Conservation (phyloP, 2,113 vertebrate genomes). For the Nerophis lumbriciformis region DNA sequence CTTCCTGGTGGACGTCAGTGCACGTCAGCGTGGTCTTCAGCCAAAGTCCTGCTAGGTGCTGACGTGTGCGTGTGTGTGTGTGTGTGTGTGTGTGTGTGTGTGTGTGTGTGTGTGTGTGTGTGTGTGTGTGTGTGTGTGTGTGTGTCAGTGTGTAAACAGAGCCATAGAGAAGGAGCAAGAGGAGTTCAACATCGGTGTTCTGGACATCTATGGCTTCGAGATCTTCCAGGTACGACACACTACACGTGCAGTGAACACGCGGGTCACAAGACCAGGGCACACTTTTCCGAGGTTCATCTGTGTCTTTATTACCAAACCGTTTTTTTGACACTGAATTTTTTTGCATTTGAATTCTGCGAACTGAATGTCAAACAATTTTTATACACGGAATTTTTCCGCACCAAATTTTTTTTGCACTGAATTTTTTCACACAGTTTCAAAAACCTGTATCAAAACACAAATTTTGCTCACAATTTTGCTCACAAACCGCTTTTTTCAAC, state of each 20-base stretch:
- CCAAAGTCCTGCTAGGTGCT: background rate
- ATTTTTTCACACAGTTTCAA: too few relatives aligned
- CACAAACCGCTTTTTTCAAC: too few relatives aligned
- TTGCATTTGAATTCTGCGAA: too few relatives aligned
- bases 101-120: background rate
- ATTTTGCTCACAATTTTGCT: too few relatives aligned
- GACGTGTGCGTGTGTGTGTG: background rate
- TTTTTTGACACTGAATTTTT: too few relatives aligned
- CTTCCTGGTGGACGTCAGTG: slow-evolving; percentile 76
- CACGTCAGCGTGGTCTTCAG: background rate
- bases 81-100: background rate
- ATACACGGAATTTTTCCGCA: too few relatives aligned
- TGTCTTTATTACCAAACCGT: too few relatives aligned
- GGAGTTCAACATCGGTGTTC: slow-evolving; percentile 76
- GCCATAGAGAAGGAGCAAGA: slow-evolving; percentile 78
- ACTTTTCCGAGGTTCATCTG: background rate
- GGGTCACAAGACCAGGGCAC: background rate
- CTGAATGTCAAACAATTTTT: too few relatives aligned
- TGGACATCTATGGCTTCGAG: slow-evolving; percentile 82
- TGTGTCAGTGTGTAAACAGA: slow-evolving; percentile 72
- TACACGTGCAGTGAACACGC: background rate
- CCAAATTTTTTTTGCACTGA: too few relatives aligned
- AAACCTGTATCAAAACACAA: too few relatives aligned
- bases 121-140: background rate
- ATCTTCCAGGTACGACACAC: slow-evolving; percentile 74